Conservation (phyloP, 92 coral and sea anemone species). For the Hydrozoanthus gracilis region DNA sequence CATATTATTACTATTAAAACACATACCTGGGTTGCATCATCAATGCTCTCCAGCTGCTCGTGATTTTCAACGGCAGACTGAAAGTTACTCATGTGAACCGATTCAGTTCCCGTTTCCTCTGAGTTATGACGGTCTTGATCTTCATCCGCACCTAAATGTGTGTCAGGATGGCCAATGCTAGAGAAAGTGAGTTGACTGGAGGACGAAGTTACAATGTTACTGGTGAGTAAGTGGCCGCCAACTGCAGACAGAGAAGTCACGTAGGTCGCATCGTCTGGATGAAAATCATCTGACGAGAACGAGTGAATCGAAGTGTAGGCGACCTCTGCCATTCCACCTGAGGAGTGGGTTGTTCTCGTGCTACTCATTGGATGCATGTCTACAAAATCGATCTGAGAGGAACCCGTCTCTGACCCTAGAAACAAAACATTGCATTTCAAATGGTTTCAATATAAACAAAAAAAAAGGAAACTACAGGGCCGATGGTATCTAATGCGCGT, state of each 20-base stretch:
- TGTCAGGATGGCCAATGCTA: constrained; percentile 41
- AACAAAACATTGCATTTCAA: not conserved
- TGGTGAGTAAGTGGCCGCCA: constrained; percentile 74
- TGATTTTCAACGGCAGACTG: constrained; percentile 58
- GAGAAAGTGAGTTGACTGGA: constrained; percentile 81
- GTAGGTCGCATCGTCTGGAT: constrained; percentile 82
- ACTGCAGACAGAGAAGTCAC: constrained; percentile 82
- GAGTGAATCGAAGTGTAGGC: constrained; percentile 87
- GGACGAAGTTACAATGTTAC: constrained; percentile 75
- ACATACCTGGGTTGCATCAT: constrained; percentile 56
- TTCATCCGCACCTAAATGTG: constrained; percentile 46
- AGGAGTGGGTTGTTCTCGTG: constrained; percentile 65
- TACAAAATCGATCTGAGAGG: constrained; percentile 57
- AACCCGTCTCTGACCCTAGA: constrained; percentile 48
- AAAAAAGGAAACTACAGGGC: no score
- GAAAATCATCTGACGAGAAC: constrained; percentile 82
- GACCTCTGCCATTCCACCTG: constrained; percentile 71
- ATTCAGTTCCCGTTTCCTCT: constrained; percentile 24
- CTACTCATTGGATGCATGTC: constrained; percentile 54
- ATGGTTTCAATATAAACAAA: no score
- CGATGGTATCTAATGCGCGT: no score
- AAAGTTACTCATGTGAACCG: constrained; percentile 57
- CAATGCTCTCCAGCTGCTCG: constrained; percentile 58
- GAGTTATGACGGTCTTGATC: constrained; percentile 66
- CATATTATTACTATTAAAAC: no score